Conservation (phyloP, 2,797 vertebrate species). For the Propithecus perrieri region DNA sequence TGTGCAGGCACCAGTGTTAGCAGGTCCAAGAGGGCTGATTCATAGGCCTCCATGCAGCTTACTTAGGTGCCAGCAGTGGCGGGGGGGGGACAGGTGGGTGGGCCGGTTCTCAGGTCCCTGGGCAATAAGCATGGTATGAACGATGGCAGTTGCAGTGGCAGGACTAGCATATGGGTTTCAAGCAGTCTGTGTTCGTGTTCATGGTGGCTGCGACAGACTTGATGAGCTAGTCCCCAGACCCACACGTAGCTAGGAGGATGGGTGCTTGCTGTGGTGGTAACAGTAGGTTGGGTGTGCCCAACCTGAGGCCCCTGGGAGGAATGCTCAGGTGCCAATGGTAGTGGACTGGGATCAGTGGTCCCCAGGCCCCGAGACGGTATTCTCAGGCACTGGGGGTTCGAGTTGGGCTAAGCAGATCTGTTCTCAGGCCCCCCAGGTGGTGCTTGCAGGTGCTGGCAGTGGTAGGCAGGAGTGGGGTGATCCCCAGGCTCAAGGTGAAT, state of each 20-base stretch:
- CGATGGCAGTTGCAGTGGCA: no score
- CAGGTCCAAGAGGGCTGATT: no score
- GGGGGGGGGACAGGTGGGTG: no score
- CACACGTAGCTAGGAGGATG: background rate
- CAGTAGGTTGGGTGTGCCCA: background rate
- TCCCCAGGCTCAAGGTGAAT: background rate
- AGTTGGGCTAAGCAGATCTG: background rate
- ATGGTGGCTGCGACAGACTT: no score
- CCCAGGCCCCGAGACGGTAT: background rate
- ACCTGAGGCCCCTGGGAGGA: background rate
- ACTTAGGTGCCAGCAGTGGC: no score
- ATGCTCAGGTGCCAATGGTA: background rate
- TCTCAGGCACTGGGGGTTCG: background rate
- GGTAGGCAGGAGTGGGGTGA: background rate
- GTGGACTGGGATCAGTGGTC: background rate
- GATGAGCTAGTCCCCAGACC: background rate
- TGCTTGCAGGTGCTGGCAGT: background rate
- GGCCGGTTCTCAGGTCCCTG: no score
- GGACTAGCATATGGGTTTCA: no score
- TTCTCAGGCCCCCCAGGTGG: background rate
- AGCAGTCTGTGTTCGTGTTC: no score
- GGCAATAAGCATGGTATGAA: no score
- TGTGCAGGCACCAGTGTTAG: no score
- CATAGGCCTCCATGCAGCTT: no score
- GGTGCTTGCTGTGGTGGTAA: background rate